Evolutionary conservation across 2,113 vertebrate genomes (phyloP).

Genomic region (Lamprologus lemairii): DNA sequence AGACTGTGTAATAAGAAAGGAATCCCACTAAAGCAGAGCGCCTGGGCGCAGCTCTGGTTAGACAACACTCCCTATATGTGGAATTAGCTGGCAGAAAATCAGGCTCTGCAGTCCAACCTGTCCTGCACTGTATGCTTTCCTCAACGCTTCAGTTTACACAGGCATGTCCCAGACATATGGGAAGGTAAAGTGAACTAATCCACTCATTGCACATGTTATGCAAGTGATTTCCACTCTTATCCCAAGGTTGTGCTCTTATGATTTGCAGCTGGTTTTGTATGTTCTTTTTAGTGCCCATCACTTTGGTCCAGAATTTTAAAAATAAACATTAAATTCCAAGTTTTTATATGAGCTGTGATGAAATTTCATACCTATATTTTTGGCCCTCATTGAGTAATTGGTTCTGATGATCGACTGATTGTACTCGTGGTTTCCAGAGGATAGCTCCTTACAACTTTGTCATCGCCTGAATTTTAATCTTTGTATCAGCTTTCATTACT

Average conservation of each 20-base stretch:
- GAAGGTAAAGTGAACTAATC: constrained; percentile 23
- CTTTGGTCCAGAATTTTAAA: not conserved
- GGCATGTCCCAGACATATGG: not conserved
- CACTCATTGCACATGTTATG: constrained; percentile 16
- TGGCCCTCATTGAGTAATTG: not conserved
- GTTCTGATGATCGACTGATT: fast-evolving
- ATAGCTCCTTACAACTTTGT: not conserved
- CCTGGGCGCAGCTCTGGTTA: not conserved
- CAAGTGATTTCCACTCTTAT: not conserved
- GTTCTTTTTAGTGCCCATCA: not conserved
- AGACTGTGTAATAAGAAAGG: constrained; percentile 42
- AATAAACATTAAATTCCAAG: not conserved
- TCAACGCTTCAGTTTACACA: not conserved
- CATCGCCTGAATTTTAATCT: not conserved
- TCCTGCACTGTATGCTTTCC: not conserved
- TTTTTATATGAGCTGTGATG: not conserved
- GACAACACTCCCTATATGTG: not conserved
- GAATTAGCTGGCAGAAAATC: constrained; percentile 13
- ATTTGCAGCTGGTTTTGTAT: not conserved
- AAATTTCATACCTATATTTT: not conserved
- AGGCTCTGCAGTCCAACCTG: constrained; percentile 5
- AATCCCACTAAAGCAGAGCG: constrained; percentile 8
- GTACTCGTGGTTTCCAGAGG: not conserved
- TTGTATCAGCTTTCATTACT: not conserved
- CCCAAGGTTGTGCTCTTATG: not conserved